Conservation (phyloP, 2,113 vertebrate species). For the Pseudolaguvia tuberculata region DNA sequence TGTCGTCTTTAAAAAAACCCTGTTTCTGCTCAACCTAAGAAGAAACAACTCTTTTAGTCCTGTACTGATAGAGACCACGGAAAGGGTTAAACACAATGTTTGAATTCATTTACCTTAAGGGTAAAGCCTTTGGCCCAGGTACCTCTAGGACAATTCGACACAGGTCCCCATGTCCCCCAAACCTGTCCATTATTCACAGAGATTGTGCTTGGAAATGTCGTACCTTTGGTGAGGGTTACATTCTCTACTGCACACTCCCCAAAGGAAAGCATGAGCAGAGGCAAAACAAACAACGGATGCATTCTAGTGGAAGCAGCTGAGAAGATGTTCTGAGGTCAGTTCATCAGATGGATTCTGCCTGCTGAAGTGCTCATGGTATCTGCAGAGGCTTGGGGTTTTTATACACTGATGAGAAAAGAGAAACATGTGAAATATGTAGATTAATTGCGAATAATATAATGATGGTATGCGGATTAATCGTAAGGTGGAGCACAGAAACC, state of each 20-base stretch:
- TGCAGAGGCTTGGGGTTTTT: background rate
- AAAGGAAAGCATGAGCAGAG: slow-evolving; percentile 9
- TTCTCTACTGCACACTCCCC: background rate
- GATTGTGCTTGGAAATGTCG: background rate
- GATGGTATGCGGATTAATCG: too few relatives aligned
- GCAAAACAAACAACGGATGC: slow-evolving; percentile 4
- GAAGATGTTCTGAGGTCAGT: background rate
- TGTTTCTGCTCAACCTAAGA: background rate
- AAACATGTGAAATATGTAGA: too few relatives aligned
- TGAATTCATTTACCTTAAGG: background rate
- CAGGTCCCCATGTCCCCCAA: background rate
- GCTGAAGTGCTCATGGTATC: background rate
- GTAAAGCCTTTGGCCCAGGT: slow-evolving; percentile 31
- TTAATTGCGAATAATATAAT: too few relatives aligned
- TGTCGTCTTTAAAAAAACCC: background rate
- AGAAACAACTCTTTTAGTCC: background rate
- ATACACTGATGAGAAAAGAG: background rate
- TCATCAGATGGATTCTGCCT: background rate
- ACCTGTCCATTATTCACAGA: background rate
- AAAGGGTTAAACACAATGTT: too few relatives aligned
- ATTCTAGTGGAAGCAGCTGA: background rate
- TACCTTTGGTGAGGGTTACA: background rate
- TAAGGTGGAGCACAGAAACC: too few relatives aligned
- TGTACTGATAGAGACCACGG: too few relatives aligned
- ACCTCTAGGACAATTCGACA: background rate